Conservation (phyloP, 2,797 vertebrate species). For the Ctenochaetus hawaiiensis region DNA sequence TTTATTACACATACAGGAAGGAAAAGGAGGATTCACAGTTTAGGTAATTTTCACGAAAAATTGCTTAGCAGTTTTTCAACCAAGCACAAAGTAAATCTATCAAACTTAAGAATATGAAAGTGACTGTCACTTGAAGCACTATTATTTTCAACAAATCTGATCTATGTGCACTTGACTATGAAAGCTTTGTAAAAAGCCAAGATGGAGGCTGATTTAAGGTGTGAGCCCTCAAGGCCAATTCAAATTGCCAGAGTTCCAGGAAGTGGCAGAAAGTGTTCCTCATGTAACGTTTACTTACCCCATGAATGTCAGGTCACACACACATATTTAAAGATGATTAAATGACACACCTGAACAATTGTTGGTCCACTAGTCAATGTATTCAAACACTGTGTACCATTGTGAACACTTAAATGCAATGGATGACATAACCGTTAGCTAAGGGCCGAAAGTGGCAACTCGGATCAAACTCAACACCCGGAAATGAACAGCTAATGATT, state of each 20-base stretch:
- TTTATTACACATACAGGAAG: constrained; percentile 47
- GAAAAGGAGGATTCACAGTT: constrained; percentile 40
- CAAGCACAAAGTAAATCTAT: background rate
- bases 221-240: constrained; percentile 35
- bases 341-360: no score
- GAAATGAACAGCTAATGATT: constrained; percentile 56
- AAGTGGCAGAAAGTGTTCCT: constrained; percentile 65
- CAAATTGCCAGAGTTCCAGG: constrained; percentile 68
- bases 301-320: constrained; percentile 33
- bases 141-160: background rate
- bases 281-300: background rate
- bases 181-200: constrained; percentile 22
- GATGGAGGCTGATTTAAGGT: constrained; percentile 48
- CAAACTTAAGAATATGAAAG: constrained; percentile 7
- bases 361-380: background rate
- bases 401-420: background rate
- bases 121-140: background rate
- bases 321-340: background rate
- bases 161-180: background rate
- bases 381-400: rapidly evolving
- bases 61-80: constrained; percentile 17
- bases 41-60: constrained; percentile 30
- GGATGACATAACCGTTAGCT: constrained; percentile 19
- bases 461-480: constrained; percentile 59
- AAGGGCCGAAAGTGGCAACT: constrained; percentile 25